These are phyloP conservation scores for Xyrichtys novacula DNA, from an alignment of 2,797 vertebrate genomes.

Conservation along the genomic window DNA sequence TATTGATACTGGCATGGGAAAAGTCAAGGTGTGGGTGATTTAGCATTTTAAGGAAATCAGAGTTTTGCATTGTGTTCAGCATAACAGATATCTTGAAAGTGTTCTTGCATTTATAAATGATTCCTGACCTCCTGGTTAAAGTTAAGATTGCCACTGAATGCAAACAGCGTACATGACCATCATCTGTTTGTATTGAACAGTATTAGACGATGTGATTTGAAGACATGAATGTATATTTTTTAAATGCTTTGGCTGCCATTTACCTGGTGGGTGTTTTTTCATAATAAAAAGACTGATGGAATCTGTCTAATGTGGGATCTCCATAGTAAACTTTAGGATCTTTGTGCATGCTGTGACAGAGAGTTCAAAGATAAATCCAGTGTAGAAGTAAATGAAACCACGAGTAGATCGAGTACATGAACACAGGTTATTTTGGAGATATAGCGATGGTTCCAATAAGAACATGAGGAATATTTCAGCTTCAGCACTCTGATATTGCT, in stretches of 20 bases:
- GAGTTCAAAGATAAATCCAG: too few relatives aligned
- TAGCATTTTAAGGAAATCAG: background rate
- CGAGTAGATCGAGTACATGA: too few relatives aligned
- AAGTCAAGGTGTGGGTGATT: background rate
- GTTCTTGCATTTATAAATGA: conserved; percentile 7
- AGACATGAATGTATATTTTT: conserved; percentile 65
- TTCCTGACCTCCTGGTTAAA: conserved; percentile 40
- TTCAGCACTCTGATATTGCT: background rate
- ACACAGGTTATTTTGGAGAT: too few relatives aligned
- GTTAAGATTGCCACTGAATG: conserved; percentile 18
- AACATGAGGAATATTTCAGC: too few relatives aligned
- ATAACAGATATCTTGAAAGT: conserved; percentile 18
- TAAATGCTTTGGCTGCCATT: conserved; percentile 28
- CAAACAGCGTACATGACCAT: conserved; percentile 26
- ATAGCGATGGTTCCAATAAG: too few relatives aligned
- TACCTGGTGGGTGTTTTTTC: conserved; percentile 41
- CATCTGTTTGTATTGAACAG: conserved; percentile 24
- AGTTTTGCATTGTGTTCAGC: conserved; percentile 4
- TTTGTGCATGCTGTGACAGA: too few relatives aligned
- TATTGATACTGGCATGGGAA: conserved; percentile 2
- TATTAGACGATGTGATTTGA: conserved; percentile 36
- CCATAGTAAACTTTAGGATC: too few relatives aligned
- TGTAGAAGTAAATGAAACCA: too few relatives aligned
- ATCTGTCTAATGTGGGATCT: background rate
- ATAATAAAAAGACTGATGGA: conserved; percentile 62